Conservation (phyloP, 1,140 invertebrate species). For the Trypoxylus dichotomus region DNA sequence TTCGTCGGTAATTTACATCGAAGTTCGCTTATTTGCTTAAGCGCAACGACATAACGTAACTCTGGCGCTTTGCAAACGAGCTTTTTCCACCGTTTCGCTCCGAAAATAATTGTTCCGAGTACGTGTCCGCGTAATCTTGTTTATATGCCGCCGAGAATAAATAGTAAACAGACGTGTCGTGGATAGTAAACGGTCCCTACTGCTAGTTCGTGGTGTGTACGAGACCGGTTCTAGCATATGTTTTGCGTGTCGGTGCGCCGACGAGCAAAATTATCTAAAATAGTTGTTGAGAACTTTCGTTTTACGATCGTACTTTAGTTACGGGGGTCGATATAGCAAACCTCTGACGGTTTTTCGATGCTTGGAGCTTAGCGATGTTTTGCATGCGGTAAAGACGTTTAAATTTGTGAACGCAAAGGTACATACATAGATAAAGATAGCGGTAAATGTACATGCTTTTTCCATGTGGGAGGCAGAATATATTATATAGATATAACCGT, state of each 20-base stretch:
- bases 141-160: conserved; percentile 21
- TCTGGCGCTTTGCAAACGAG: neutral
- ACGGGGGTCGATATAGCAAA: too few relatives aligned
- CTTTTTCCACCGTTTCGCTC: neutral
- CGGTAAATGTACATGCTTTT: too few relatives aligned
- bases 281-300: too few relatives aligned
- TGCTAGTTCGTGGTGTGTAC: neutral
- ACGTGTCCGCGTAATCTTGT: conserved; percentile 8
- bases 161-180: conserved; percentile 15
- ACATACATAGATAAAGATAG: too few relatives aligned
- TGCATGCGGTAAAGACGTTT: too few relatives aligned
- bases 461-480: too few relatives aligned
- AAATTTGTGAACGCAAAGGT: too few relatives aligned
- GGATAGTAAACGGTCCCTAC: conserved; percentile 1
- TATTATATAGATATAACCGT: too few relatives aligned
- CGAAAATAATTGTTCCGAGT: conserved; percentile 21
- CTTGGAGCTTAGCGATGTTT: too few relatives aligned
- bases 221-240: conserved; percentile 3
- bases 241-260: neutral
- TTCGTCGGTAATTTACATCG: neutral
- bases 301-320: too few relatives aligned
- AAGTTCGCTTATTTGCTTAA: neutral
- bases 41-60: conserved; percentile 3
- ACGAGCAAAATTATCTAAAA: neutral
- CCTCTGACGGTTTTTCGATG: too few relatives aligned